Evolutionary conservation across 1,140 invertebrate genomes (phyloP).

Genomic region (Cydia amplana): DNA sequence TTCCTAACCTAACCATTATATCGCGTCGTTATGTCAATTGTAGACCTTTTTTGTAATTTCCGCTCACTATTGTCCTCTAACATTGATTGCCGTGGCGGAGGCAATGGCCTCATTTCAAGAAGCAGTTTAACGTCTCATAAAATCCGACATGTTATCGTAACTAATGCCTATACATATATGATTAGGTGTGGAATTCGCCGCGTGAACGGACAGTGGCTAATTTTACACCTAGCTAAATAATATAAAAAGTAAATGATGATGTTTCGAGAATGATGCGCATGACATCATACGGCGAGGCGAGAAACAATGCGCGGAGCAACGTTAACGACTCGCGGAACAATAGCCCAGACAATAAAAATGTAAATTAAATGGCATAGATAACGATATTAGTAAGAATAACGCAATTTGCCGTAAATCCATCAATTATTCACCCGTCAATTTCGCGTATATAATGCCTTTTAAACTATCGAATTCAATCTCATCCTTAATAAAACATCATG

Average conservation of each 20-base stretch:
- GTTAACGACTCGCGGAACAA: constrained; percentile 54
- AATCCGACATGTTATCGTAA: constrained; percentile 22
- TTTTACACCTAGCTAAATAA: constrained; percentile 42
- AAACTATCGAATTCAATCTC: not conserved
- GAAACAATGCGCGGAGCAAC: constrained; percentile 55
- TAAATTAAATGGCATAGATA: constrained; percentile 50
- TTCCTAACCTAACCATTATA: constrained; percentile 29
- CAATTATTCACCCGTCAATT: not conserved
- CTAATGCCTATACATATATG: constrained; percentile 48
- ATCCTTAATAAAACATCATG: constrained; percentile 1
- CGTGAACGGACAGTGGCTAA: constrained; percentile 41
- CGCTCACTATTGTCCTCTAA: constrained; percentile 41
- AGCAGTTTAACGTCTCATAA: constrained; percentile 28
- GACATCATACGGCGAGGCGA: constrained; percentile 51
- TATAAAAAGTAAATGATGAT: constrained; percentile 51
- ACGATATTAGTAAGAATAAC: constrained; percentile 41
- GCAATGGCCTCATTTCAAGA: constrained; percentile 49
- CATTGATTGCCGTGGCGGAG: constrained; percentile 40
- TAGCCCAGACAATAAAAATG: constrained; percentile 53
- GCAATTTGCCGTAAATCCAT: constrained; percentile 22
- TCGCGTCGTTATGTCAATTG: constrained; percentile 37
- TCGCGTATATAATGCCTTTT: not conserved
- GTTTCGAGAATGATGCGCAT: constrained; percentile 56
- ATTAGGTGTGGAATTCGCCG: constrained; percentile 45
- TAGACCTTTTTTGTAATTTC: constrained; percentile 45